Conservation (phyloP, 2,113 vertebrate species). For the Climacteris rufus region DNA sequence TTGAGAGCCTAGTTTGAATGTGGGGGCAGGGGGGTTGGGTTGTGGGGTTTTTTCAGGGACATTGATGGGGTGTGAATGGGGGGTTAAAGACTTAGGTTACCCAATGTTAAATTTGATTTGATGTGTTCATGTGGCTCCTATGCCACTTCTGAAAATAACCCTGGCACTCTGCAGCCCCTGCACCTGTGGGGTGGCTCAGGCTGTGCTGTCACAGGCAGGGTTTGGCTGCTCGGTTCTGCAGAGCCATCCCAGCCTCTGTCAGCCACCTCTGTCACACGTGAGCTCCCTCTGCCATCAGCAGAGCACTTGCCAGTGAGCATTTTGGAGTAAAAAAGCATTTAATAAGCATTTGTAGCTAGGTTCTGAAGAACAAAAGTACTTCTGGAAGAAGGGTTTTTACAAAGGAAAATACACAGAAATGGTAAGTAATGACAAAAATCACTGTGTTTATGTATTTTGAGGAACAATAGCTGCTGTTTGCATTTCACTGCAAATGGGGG, state of each 20-base stretch:
- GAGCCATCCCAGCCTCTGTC: neutral
- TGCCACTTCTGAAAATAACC: conserved; percentile 28
- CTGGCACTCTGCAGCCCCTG: neutral
- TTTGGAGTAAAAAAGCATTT: neutral
- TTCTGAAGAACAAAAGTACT: neutral
- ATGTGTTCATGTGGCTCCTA: neutral
- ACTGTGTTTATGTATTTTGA: neutral
- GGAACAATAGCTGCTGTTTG: neutral
- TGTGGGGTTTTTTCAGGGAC: too few relatives aligned
- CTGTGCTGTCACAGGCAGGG: neutral
- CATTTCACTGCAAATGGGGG: neutral
- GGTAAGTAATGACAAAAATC: conserved; percentile 4
- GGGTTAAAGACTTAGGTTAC: neutral
- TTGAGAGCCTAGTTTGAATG: neutral
- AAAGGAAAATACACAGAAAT: neutral
- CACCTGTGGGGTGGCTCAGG: conserved; percentile 20
- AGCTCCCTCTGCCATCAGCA: neutral
- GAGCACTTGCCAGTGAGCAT: neutral
- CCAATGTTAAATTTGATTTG: neutral
- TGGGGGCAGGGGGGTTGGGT: neutral
- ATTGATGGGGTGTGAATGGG: too few relatives aligned
- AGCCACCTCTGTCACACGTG: neutral
- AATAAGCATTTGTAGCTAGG: neutral
- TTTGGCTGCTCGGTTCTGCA: neutral
- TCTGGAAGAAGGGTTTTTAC: neutral